These are phyloP conservation scores for Manis crassicaudata DNA, from an alignment of 2,797 vertebrate species.

Conservation along the genomic window DNA sequence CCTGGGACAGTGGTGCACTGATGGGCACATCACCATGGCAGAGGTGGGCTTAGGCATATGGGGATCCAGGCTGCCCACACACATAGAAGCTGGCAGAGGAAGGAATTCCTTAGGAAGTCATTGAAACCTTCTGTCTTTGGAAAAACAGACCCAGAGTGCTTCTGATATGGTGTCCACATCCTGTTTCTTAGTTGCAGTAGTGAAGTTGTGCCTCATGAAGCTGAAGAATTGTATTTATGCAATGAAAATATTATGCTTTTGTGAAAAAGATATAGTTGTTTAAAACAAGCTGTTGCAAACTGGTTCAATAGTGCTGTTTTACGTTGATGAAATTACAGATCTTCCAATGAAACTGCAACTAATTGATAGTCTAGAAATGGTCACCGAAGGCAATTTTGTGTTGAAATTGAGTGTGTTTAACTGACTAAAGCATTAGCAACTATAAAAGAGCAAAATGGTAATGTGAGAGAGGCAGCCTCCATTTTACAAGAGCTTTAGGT, in stretches of 20 bases:
- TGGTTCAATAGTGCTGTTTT: constrained; percentile 99
- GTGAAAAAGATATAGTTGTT: constrained; percentile 96
- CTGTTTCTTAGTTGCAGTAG: constrained; percentile 96
- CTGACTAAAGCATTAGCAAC: constrained; percentile 95
- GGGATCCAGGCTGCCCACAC: too few relatives aligned
- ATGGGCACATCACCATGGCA: too few relatives aligned
- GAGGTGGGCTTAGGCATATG: too few relatives aligned
- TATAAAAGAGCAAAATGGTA: constrained; percentile 97
- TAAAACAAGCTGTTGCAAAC: constrained; percentile 99
- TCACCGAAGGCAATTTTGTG: constrained; percentile 98
- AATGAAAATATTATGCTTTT: constrained; percentile 99
- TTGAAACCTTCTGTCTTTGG: constrained; percentile 97
- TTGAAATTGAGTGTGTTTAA: constrained; percentile 94
- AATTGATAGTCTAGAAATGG: constrained; percentile 96
- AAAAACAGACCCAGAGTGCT: constrained; percentile 97
- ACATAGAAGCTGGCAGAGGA: constrained; percentile 85
- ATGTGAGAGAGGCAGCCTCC: constrained; percentile 95
- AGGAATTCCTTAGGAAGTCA: constrained; percentile 97
- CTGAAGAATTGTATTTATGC: constrained; percentile 97
- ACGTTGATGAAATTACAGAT: constrained; percentile 94
- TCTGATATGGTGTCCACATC: constrained; percentile 99
- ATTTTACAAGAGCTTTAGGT: constrained; percentile 96
- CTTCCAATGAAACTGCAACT: constrained; percentile 94
- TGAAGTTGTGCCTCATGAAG: constrained; percentile 96
- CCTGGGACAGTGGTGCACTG: too few relatives aligned